Evolutionary conservation across 2,797 vertebrate genomes (phyloP), one percentile per base, ranked within the genome.

Genomic region (Arctocebus calabarensis): DNA sequence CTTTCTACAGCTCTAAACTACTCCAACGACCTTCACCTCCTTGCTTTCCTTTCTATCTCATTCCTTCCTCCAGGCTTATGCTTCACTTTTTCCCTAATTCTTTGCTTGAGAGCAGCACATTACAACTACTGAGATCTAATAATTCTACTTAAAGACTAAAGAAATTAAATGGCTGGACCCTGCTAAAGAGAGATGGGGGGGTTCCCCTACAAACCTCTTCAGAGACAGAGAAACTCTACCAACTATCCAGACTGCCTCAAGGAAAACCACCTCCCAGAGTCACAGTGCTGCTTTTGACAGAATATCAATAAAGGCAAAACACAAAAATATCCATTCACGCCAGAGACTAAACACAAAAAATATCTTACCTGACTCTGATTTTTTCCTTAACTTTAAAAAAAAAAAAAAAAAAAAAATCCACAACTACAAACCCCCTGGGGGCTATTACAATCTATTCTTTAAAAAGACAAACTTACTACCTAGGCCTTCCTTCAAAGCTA

Each of bases 261-360:
- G n/a, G 27, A 85, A 93, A 73, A 64, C 40, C 4, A 71, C 19
- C 8, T n/a, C 25, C 66, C 64, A 37, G 55, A 84, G 17, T 27
- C 34, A 86, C 4, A n/a, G 10, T 37, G 59, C 32, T 43, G 10
- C 37, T 73, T 91, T 83, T 34, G 25, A 93, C n/a, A 87, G 77
- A 79, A 89, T 40, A 81, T 29, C 64, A 71, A 27, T 22, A 55
- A 55, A 87, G 19, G 7, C 32, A 78, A 85, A 83, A 88, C 19
- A 55, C 1, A 88, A 71, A 87, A 81, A 64, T 55, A 62, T 5
- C 85, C 87, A 91, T 45, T 91, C n/a, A 74, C 23, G 37, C 32
- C 66, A 94, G 64, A 77, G 94, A 88, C 55, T 59, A 75, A 71
- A 70, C 71, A 89, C 16, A 48, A 94, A 86, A 20, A 71, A 25